A percentile compares a stretch with the other conserved stretches of the same genome.
phyloP scores from a whole-genome alignment of 2,113 vertebrate species.

The Gnathonemus longibarbis region DNA sequence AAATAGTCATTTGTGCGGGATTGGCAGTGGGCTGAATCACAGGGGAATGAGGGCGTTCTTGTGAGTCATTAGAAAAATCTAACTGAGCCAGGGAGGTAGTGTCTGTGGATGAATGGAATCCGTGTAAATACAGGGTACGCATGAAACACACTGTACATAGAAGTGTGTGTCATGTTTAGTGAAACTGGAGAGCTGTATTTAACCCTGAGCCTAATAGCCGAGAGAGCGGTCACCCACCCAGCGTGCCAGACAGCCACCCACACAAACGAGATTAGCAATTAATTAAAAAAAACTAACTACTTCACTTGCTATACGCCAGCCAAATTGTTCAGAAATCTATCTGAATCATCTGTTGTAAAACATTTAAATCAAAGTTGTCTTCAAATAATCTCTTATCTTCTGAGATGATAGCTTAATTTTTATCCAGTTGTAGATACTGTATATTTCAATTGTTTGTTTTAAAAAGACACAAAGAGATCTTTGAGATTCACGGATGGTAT shows the following conservation, averaged over 20 bases:
- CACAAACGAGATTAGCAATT: neutral
- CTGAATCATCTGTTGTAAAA: neutral
- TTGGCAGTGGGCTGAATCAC: neutral
- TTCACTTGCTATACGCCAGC: neutral
- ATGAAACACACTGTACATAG: neutral
- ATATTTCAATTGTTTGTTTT: neutral
- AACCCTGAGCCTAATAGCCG: neutral
- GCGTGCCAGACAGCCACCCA: neutral
- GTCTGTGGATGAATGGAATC: neutral
- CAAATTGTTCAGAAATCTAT: neutral
- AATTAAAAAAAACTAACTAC: neutral
- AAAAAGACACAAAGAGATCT: neutral
- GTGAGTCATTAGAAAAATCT: neutral
- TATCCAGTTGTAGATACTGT: neutral
- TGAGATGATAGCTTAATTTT: neutral
- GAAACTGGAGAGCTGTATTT: neutral
- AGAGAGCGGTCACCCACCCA: neutral
- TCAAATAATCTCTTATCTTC: neutral
- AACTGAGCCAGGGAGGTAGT: neutral
- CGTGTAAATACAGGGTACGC: neutral
- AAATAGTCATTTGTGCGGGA: neutral
- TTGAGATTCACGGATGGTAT: neutral
- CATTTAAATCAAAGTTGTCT: neutral
- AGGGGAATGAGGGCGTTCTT: neutral
- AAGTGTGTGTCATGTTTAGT: neutral